Evolutionary conservation across 1,140 invertebrate genomes (phyloP).

Genomic region (Pseudomyrmex flavicornis): DNA sequence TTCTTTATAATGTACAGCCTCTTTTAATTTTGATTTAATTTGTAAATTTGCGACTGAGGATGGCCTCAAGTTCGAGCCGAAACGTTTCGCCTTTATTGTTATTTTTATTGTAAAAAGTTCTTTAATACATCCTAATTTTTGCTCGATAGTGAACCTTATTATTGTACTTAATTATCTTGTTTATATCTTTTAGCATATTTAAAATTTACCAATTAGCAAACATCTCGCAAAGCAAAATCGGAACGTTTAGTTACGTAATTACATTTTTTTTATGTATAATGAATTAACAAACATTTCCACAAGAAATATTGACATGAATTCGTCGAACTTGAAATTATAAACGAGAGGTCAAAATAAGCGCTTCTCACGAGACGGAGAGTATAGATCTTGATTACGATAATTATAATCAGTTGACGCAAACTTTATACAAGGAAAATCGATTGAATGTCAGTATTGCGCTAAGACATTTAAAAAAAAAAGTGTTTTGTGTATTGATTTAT

Average conservation of each 20-base stretch:
- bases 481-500: no score
- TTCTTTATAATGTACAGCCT: no score
- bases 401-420: not conserved
- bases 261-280: not conserved
- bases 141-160: no score
- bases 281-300: constrained; percentile 20
- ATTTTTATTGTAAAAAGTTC: no score
- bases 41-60: no score
- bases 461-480: no score
- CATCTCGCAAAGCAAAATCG: not conserved
- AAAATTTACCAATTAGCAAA: not conserved
- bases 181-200: not conserved
- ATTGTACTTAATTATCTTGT: constrained; percentile 1
- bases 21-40: no score
- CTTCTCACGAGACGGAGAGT: not conserved
- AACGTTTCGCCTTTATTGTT: no score
- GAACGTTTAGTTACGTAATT: constrained; percentile 1
- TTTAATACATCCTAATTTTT: no score
- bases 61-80: no score
- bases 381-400: constrained; percentile 16
- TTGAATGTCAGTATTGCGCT: no score
- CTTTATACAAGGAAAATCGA: constrained; percentile 26
- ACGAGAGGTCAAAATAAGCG: constrained; percentile 12
- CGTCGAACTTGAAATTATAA: constrained; percentile 8
- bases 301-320: constrained; percentile 36